Evolutionary conservation across 2,113 vertebrate genomes (phyloP).

Genomic region (Passer montanus): DNA sequence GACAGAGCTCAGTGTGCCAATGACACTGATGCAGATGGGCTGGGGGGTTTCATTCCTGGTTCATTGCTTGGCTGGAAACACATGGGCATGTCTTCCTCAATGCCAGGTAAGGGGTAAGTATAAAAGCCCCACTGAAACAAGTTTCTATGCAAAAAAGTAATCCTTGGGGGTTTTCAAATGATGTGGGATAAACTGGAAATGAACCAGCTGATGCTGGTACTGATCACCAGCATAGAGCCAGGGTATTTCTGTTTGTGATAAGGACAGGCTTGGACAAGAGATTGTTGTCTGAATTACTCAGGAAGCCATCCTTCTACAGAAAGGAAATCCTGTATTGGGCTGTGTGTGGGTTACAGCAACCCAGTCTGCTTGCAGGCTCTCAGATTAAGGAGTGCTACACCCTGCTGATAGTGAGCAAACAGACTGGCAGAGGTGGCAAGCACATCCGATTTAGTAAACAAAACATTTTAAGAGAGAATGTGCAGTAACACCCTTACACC

Average conservation of each 20-base stretch:
- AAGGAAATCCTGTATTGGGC: constrained; percentile 52
- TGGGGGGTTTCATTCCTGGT: neutral
- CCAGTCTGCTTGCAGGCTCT: neutral
- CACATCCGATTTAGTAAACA: neutral
- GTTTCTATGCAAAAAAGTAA: neutral
- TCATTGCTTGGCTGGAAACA: neutral
- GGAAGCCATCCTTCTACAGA: constrained; percentile 13
- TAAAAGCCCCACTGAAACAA: neutral
- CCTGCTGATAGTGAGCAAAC: neutral
- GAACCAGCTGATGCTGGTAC: neutral
- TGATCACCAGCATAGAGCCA: neutral
- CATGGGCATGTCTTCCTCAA: neutral
- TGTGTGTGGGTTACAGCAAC: neutral
- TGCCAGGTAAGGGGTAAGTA: neutral
- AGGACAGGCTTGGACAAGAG: neutral
- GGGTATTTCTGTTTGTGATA: neutral
- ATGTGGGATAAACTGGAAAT: neutral
- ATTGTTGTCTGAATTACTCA: neutral
- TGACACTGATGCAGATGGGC: neutral
- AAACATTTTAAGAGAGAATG: neutral
- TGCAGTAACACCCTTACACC: neutral
- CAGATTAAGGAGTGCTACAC: neutral
- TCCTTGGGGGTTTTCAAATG: neutral
- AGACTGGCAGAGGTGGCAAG: neutral
- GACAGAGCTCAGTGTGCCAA: neutral